Evolutionary conservation across 2,113 vertebrate species (phyloP).

Genomic region (Bungarus multicinctus): DNA sequence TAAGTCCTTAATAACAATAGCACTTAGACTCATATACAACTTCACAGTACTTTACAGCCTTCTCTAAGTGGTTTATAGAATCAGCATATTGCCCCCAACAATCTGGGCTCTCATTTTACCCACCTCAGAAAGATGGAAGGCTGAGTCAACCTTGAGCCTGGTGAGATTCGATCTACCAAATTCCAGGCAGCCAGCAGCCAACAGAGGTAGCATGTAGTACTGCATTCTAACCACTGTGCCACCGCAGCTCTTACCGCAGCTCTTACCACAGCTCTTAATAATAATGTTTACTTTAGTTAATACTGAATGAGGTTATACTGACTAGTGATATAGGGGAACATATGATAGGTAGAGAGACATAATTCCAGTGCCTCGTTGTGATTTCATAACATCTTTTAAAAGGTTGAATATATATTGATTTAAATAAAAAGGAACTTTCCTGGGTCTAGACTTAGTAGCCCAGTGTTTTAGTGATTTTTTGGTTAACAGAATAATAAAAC

Average conservation of each 20-base stretch:
- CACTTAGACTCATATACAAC: too few species aligned
- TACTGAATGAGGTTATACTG: background rate
- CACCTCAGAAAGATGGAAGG: too few species aligned
- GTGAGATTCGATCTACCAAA: too few species aligned
- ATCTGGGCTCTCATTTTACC: too few species aligned
- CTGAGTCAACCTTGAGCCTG: too few species aligned
- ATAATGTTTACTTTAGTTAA: background rate
- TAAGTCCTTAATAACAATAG: background rate
- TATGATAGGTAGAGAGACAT: background rate
- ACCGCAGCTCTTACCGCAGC: accelerated
- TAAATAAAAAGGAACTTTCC: background rate
- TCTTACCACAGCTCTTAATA: background rate
- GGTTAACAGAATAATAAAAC: too few species aligned
- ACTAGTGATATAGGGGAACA: background rate
- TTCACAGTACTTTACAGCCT: too few species aligned
- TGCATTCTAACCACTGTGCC: too few species aligned
- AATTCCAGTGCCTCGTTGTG: background rate
- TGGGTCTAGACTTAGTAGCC: background rate
- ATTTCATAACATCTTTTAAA: background rate
- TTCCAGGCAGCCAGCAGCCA: too few species aligned
- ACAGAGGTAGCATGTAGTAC: too few species aligned
- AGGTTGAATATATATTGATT: background rate
- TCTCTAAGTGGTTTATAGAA: too few species aligned
- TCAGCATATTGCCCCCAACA: too few species aligned
- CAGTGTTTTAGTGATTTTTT: background rate